These are phyloP conservation scores for Triplophysa yarkandensis DNA, from an alignment of 2,797 vertebrate genomes.

Conservation along the genomic window DNA sequence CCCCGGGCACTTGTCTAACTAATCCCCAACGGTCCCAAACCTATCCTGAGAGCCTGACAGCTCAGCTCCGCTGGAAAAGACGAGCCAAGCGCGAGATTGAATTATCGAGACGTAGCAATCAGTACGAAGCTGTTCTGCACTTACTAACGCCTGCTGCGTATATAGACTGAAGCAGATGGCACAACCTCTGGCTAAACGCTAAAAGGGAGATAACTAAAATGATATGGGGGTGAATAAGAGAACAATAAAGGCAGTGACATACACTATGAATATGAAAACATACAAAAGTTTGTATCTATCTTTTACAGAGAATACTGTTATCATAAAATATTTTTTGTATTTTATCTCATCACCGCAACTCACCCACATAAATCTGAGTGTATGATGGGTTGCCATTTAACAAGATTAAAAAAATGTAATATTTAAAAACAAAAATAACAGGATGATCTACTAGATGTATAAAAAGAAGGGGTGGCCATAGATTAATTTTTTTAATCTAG, in stretches of 20 bases:
- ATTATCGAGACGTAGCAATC: conserved; percentile 48
- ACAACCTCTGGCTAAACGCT: conserved; percentile 7
- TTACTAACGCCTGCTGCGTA: background rate
- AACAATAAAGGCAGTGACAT: background rate
- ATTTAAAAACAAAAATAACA: too few species aligned
- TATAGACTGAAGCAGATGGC: conserved; percentile 38
- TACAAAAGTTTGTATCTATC: background rate
- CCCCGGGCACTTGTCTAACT: conserved; percentile 3
- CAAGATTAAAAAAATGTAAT: too few species aligned
- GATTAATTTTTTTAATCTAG: too few species aligned
- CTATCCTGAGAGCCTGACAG: conserved; percentile 17
- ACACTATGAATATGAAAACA: background rate
- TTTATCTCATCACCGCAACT: too few species aligned
- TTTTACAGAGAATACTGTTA: too few species aligned
- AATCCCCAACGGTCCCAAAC: conserved; percentile 25
- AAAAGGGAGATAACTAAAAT: conserved; percentile 20
- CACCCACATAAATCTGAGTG: too few species aligned
- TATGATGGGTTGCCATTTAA: too few species aligned
- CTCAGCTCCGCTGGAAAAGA: background rate
- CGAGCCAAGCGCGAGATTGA: conserved; percentile 30
- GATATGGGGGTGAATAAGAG: background rate
- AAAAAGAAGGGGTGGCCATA: too few species aligned
- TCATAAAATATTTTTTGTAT: too few species aligned
- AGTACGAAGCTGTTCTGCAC: conserved; percentile 11
- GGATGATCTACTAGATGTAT: too few species aligned